Percentiles rank a stretch among this genome's conserved stretches.
phyloP scores from a whole-genome alignment of 2,888 invertebrate genomes.

The Aporophyla lueneburgensis region DNA sequence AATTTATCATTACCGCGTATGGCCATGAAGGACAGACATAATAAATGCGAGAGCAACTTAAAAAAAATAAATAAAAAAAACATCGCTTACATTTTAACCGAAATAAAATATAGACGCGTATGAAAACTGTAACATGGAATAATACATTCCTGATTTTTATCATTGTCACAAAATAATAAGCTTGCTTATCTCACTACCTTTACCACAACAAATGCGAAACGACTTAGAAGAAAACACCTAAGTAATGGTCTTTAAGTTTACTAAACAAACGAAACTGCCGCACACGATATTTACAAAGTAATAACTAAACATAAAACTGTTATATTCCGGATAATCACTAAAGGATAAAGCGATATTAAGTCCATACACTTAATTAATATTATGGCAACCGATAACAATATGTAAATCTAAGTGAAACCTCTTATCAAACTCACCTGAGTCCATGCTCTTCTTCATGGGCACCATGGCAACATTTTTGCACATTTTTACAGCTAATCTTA shows the following conservation, averaged over 20 bases:
- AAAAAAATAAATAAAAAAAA: slow-evolving; percentile 7
- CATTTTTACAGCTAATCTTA: slow-evolving; percentile 72
- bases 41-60: background rate
- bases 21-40: slow-evolving; percentile 36
- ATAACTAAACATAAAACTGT: slow-evolving; percentile 24
- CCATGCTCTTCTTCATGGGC: slow-evolving; percentile 78
- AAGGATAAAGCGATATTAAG: slow-evolving; percentile 11
- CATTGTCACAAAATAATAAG: slow-evolving; percentile 40
- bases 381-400: slow-evolving; percentile 18
- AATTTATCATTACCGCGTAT: slow-evolving; percentile 64
- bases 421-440: slow-evolving; percentile 77
- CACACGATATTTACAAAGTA: slow-evolving; percentile 23
- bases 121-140: slow-evolving; percentile 29
- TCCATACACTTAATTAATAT: slow-evolving; percentile 17
- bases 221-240: background rate
- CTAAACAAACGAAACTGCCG: slow-evolving; percentile 14
- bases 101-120: slow-evolving; percentile 42
- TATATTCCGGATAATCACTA: background rate
- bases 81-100: slow-evolving; percentile 63
- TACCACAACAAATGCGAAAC: background rate
- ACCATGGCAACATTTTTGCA: slow-evolving; percentile 83
- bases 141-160: slow-evolving; percentile 34
- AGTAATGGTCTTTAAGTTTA: slow-evolving; percentile 5
- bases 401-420: slow-evolving; percentile 33
- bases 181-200: background rate